Evolutionary conservation across 2,888 invertebrate species (phyloP).

Genomic region (Cotesia congregata): DNA sequence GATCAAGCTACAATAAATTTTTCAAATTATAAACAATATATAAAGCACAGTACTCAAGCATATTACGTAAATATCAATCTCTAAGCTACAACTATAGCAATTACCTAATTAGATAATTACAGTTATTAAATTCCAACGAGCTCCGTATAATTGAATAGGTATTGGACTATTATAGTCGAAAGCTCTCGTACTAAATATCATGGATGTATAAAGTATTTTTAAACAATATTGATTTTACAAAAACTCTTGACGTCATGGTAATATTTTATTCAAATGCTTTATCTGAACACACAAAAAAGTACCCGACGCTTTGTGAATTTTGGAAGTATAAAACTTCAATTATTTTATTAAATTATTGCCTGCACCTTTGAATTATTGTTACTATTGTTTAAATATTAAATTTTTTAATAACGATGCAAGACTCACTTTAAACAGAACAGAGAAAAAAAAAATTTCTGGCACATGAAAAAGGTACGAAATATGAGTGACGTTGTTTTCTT

Average conservation of each 20-base stretch:
- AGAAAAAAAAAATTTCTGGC: not conserved
- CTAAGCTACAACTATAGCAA: too few species aligned
- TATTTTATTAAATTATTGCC: not conserved
- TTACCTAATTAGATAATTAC: too few species aligned
- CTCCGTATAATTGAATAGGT: not conserved
- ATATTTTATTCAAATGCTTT: not conserved
- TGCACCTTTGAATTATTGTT: not conserved
- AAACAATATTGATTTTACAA: not conserved
- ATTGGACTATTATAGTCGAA: not conserved
- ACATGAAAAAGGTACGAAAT: conserved; percentile 16
- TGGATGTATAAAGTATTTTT: not conserved
- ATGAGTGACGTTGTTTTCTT: not conserved
- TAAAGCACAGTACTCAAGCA: too few species aligned
- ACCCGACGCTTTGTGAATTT: not conserved
- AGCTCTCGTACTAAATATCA: not conserved
- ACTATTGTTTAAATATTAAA: not conserved
- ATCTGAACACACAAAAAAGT: not conserved
- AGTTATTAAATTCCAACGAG: too few species aligned
- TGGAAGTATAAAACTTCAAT: not conserved
- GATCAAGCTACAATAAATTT: too few species aligned
- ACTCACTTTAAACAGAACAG: not conserved
- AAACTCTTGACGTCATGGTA: not conserved
- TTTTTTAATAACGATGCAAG: not conserved
- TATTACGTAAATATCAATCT: too few species aligned
- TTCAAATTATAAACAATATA: too few species aligned